Evolutionary conservation across 2,113 vertebrate species (phyloP).

Genomic region (Colaptes auratus): DNA sequence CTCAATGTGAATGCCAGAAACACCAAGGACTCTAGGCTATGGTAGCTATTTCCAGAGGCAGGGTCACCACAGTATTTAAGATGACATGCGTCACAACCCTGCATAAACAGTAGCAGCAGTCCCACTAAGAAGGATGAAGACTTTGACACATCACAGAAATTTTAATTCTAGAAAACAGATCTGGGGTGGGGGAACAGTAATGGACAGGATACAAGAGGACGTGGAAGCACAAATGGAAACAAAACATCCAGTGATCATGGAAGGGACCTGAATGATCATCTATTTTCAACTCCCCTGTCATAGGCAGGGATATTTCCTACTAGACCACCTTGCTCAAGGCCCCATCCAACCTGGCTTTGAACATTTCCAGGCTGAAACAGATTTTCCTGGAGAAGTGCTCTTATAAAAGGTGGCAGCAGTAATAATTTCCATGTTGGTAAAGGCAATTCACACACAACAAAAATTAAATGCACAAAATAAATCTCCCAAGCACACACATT

Average conservation of each 20-base stretch:
- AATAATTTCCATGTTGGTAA: background rate
- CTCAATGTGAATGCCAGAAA: background rate
- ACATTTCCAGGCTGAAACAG: background rate
- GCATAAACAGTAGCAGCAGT: background rate
- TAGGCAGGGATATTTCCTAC: no score
- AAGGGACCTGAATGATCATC: no score
- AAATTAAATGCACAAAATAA: background rate
- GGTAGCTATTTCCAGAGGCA: background rate
- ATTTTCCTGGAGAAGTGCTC: background rate
- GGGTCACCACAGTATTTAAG: background rate
- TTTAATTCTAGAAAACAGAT: background rate
- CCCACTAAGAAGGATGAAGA: background rate
- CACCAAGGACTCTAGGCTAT: background rate
- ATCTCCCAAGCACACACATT: background rate
- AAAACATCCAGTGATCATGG: background rate
- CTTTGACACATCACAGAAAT: background rate
- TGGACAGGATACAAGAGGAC: fast-evolving
- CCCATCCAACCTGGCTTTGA: no score
- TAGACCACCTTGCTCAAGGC: no score
- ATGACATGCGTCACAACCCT: background rate
- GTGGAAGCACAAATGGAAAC: background rate
- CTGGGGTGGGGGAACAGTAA: background rate
- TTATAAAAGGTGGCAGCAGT: background rate
- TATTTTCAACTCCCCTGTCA: no score
- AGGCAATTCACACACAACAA: background rate